Evolutionary conservation across 2,888 invertebrate genomes (phyloP).

Genomic region (Eudemis profundana): DNA sequence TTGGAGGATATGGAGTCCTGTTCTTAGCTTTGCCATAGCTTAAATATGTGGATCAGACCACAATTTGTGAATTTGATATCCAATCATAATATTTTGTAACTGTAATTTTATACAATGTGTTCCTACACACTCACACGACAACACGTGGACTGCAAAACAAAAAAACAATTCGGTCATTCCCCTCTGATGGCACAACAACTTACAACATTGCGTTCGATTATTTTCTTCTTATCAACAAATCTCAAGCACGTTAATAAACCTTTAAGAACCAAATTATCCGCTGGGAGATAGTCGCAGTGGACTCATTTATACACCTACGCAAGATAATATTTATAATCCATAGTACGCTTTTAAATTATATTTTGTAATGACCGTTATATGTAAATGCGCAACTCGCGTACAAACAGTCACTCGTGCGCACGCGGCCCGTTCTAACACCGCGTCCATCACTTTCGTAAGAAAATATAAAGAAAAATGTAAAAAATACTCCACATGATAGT

Average conservation of each 20-base stretch:
- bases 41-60: too few relatives aligned
- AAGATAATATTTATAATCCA: slow-evolving; percentile 23
- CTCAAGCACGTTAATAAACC: not conserved
- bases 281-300: not conserved
- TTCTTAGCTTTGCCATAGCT: too few relatives aligned
- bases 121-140: too few relatives aligned
- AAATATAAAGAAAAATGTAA: slow-evolving; percentile 34
- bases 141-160: too few relatives aligned
- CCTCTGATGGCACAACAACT: slow-evolving; percentile 7
- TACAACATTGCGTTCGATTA: not conserved
- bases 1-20: too few relatives aligned
- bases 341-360: slow-evolving; percentile 61
- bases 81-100: too few relatives aligned
- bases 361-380: slow-evolving; percentile 73
- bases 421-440: slow-evolving; percentile 50
- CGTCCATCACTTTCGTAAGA: slow-evolving; percentile 20
- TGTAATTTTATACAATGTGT: too few relatives aligned
- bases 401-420: slow-evolving; percentile 50
- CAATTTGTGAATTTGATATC: too few relatives aligned
- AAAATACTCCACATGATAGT: not conserved
- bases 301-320: not conserved
- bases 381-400: slow-evolving; percentile 56
- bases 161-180: slow-evolving; percentile 1
- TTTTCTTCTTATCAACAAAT: not conserved
- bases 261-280: not conserved